Evolutionary conservation across 37 sponge, comb jelly and placozoan species (phyloP).

Genomic region (Amphimedon queenslandica): DNA sequence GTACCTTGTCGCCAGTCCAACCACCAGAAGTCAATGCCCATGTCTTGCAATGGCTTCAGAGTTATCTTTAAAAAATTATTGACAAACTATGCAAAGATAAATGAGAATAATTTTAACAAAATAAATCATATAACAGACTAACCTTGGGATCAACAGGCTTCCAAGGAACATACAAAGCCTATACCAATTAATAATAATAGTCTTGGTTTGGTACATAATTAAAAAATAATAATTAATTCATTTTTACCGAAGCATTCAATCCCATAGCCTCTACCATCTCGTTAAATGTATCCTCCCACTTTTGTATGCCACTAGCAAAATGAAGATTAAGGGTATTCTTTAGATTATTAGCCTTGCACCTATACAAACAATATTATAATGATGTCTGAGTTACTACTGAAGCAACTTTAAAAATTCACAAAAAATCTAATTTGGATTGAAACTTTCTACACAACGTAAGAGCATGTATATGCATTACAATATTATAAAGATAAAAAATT

Average conservation of each 20-base stretch:
- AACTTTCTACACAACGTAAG: too few relatives aligned
- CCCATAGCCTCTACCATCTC: conserved; percentile 82
- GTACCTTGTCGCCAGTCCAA: conserved; percentile 86
- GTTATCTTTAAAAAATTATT: conserved; percentile 60
- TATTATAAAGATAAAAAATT: too few relatives aligned
- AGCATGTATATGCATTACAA: too few relatives aligned
- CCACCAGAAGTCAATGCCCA: conserved; percentile 88
- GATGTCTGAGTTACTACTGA: too few relatives aligned
- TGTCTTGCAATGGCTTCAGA: conserved; percentile 40
- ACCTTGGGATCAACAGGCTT: too few relatives aligned
- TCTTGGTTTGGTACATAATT: not conserved
- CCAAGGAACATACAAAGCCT: conserved; percentile 68
- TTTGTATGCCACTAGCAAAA: conserved; percentile 76
- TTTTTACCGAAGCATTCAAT: conserved; percentile 49
- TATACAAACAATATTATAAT: not conserved
- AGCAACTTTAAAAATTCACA: too few relatives aligned
- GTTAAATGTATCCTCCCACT: conserved; percentile 68
- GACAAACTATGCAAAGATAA: conserved; percentile 32
- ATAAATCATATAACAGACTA: not conserved
- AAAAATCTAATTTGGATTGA: too few relatives aligned
- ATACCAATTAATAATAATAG: not conserved
- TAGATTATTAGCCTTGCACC: conserved; percentile 56
- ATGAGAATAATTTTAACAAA: not conserved
- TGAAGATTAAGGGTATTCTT: conserved; percentile 77
- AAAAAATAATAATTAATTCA: not conserved